A percentile compares a stretch with the other conserved stretches of the same genome.
Conservation (phyloP, 2,888 invertebrate genomes). For the Lycia hirtaria region DNA sequence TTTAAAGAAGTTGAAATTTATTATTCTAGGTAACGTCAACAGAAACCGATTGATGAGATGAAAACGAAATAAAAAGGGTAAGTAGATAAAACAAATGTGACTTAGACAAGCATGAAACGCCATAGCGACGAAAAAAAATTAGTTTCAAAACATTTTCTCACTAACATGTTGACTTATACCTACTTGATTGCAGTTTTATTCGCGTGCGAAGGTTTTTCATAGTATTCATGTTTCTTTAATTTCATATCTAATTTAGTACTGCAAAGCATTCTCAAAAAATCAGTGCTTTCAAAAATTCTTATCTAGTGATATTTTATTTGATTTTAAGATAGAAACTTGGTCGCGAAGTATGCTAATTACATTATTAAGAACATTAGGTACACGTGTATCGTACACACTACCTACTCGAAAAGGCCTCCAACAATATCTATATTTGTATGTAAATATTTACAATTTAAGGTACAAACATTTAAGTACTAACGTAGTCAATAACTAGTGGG, state of each 20-base stretch:
- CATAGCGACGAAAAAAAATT: too few relatives aligned
- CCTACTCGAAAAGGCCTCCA: constrained; percentile 78
- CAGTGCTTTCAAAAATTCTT: constrained; percentile 56
- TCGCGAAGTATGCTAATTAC: constrained; percentile 67
- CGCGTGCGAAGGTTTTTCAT: constrained; percentile 20
- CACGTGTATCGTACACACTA: constrained; percentile 49
- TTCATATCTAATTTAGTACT: constrained; percentile 49
- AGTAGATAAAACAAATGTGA: too few relatives aligned
- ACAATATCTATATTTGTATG: constrained; percentile 47
- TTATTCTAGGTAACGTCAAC: too few relatives aligned
- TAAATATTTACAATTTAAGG: constrained; percentile 35
- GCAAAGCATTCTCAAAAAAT: constrained; percentile 53
- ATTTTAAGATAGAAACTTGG: constrained; percentile 72
- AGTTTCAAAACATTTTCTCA: background rate
- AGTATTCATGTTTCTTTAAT: constrained; percentile 30
- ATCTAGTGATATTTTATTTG: constrained; percentile 68
- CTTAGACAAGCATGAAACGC: too few relatives aligned
- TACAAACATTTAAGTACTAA: constrained; percentile 46
- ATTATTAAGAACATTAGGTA: constrained; percentile 46
- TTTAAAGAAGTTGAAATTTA: too few relatives aligned
- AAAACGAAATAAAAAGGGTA: too few relatives aligned
- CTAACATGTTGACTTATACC: background rate
- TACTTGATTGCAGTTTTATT: constrained; percentile 17
- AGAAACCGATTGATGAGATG: too few relatives aligned
- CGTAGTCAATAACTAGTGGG: constrained; percentile 5